phyloP scores from a whole-genome alignment of 2,888 invertebrate species.

The Carabus problematicus region DNA sequence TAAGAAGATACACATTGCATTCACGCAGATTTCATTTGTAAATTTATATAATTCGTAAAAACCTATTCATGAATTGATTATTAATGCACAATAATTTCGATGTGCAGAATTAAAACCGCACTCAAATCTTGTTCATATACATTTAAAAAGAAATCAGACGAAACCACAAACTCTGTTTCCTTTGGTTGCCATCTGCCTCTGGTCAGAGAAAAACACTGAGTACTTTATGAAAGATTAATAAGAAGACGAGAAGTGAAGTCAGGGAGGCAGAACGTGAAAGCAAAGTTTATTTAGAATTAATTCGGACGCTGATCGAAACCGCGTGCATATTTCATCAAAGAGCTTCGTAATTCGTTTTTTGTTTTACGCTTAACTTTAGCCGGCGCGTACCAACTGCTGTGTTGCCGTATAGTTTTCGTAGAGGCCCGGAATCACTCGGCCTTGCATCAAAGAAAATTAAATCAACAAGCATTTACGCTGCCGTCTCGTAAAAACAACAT shows the following conservation, averaged over 20 bases:
- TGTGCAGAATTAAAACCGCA: too few species aligned
- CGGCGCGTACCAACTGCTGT: constrained; percentile 17
- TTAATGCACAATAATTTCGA: too few species aligned
- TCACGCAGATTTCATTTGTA: too few species aligned
- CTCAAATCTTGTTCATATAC: too few species aligned
- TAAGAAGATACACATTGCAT: too few species aligned
- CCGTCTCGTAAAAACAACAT: too few species aligned
- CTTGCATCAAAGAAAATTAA: constrained; percentile 35
- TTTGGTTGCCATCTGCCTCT: too few species aligned
- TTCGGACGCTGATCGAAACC: constrained; percentile 34
- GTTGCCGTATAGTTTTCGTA: constrained; percentile 31
- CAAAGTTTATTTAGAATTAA: constrained; percentile 42
- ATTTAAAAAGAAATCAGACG: too few species aligned
- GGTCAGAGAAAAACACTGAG: background rate
- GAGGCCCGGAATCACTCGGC: constrained; percentile 4
- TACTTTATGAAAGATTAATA: constrained; percentile 22
- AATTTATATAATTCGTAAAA: too few species aligned
- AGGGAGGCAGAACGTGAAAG: constrained; percentile 21
- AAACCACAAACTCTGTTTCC: too few species aligned
- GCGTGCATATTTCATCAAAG: constrained; percentile 29
- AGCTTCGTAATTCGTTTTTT: constrained; percentile 10
- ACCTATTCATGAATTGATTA: too few species aligned
- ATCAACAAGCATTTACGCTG: constrained; percentile 22
- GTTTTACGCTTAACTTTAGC: constrained; percentile 1
- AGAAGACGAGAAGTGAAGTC: background rate